A percentile compares a stretch with the other conserved stretches of the same genome.
Evolutionary conservation across 2,888 invertebrate species (phyloP).

Genomic region (Coenonympha arcania): DNA sequence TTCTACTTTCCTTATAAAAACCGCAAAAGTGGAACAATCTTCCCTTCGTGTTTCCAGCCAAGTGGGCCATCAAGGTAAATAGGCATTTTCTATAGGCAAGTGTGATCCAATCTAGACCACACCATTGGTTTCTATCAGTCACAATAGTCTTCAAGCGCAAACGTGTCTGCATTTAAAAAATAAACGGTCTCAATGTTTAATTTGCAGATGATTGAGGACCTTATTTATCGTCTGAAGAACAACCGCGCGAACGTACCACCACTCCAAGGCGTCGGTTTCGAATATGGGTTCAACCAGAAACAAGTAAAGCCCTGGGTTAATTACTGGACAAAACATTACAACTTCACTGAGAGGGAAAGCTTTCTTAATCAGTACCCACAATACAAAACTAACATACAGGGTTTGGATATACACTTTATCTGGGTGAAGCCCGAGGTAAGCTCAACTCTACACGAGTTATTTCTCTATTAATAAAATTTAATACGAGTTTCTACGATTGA

Average conservation of each 20-base stretch:
- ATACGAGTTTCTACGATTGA: no score
- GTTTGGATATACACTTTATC: constrained; percentile 82
- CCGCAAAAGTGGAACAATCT: no score
- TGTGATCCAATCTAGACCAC: no score
- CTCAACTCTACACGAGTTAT: no score
- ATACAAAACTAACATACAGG: constrained; percentile 83
- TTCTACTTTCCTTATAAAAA: no score
- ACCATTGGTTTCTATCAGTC: no score
- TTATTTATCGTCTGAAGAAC: constrained; percentile 45
- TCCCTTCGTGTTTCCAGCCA: no score
- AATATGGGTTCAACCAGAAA: constrained; percentile 86
- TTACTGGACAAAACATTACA: constrained; percentile 85
- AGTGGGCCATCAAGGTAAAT: no score
- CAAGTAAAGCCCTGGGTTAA: constrained; percentile 77
- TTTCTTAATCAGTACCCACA: constrained; percentile 83
- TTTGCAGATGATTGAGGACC: constrained; percentile 53
- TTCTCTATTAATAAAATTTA: no score
- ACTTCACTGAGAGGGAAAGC: constrained; percentile 75
- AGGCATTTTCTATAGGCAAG: no score
- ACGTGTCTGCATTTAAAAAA: no score
- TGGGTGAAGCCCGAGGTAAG: constrained; percentile 76
- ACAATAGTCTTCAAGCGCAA: no score
- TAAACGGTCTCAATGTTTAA: not conserved
- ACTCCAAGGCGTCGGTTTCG: constrained; percentile 80
- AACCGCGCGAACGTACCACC: constrained; percentile 62